Conservation (phyloP, 2,113 vertebrate species). For the Kryptolebias marmoratus region DNA sequence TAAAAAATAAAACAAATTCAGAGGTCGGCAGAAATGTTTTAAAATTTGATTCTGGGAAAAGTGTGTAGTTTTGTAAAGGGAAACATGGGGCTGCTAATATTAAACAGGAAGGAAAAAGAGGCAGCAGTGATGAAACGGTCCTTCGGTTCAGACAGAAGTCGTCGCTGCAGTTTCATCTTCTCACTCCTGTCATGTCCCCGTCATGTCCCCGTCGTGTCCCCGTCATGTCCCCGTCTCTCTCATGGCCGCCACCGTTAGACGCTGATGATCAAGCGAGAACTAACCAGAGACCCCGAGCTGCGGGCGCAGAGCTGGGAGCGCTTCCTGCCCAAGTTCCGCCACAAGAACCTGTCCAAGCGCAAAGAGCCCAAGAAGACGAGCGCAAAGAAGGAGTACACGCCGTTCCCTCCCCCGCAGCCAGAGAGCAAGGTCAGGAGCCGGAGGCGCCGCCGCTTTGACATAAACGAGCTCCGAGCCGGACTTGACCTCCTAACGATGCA, state of each 20-base stretch:
- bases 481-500: not conserved
- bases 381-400: slow-evolving; percentile 93
- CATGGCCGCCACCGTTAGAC: slow-evolving; percentile 77
- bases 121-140: too few relatives aligned
- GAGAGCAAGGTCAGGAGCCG: slow-evolving; percentile 88
- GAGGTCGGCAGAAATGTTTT: too few relatives aligned
- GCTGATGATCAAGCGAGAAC: slow-evolving; percentile 96
- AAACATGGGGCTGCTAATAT: too few relatives aligned
- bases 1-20: too few relatives aligned
- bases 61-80: too few relatives aligned
- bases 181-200: not conserved
- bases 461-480: too few relatives aligned
- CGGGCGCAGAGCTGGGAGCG: slow-evolving; percentile 91
- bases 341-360: slow-evolving; percentile 92
- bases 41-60: too few relatives aligned
- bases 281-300: slow-evolving; percentile 91
- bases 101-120: too few relatives aligned
- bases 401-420: slow-evolving; percentile 93
- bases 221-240: not conserved
- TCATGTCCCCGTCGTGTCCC: too few relatives aligned
- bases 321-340: slow-evolving; percentile 94
- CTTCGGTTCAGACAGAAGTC: too few relatives aligned
- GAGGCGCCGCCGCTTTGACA: not conserved
- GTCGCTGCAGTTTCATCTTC: not conserved
- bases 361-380: slow-evolving; percentile 92